These are phyloP conservation scores for Epizoanthus stellaris DNA, from an alignment of 92 coral and sea anemone species.

Conservation along the genomic window DNA sequence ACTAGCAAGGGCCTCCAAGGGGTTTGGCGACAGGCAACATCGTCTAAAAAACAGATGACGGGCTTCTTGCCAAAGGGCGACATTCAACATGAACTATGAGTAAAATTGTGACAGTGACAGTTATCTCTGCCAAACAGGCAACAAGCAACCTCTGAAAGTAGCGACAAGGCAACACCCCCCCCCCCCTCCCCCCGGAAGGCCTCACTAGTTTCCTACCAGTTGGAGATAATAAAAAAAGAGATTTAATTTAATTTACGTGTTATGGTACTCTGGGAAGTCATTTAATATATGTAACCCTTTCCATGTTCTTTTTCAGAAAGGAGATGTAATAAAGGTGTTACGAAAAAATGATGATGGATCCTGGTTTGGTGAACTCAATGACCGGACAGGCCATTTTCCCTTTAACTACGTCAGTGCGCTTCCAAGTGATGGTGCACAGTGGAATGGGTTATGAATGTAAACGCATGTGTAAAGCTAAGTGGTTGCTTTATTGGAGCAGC, in stretches of 20 bases:
- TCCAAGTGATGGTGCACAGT: slow-evolving; percentile 36
- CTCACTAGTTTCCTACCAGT: too few species aligned
- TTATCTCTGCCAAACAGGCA: too few species aligned
- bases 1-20: too few species aligned
- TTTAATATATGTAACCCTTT: neutral
- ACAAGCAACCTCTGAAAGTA: too few species aligned
- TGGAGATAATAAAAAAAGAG: too few species aligned
- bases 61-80: too few species aligned
- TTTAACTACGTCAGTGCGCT: slow-evolving; percentile 69
- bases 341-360: slow-evolving; percentile 90
- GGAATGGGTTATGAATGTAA: slow-evolving; percentile 38
- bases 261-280: neutral
- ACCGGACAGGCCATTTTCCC: slow-evolving; percentile 88
- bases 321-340: slow-evolving; percentile 82
- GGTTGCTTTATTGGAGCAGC: slow-evolving; percentile 4
- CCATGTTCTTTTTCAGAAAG: slow-evolving; percentile 73
- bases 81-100: too few species aligned
- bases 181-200: too few species aligned
- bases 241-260: neutral
- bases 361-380: slow-evolving; percentile 95
- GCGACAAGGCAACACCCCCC: too few species aligned
- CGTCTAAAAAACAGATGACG: too few species aligned
- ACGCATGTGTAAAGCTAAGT: neutral
- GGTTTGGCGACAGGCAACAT: too few species aligned
- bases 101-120: too few species aligned